Evolutionary conservation across 2,113 vertebrate species (phyloP), one percentile per base, ranked within the genome.

Genomic region (Maccullochella peelii): DNA sequence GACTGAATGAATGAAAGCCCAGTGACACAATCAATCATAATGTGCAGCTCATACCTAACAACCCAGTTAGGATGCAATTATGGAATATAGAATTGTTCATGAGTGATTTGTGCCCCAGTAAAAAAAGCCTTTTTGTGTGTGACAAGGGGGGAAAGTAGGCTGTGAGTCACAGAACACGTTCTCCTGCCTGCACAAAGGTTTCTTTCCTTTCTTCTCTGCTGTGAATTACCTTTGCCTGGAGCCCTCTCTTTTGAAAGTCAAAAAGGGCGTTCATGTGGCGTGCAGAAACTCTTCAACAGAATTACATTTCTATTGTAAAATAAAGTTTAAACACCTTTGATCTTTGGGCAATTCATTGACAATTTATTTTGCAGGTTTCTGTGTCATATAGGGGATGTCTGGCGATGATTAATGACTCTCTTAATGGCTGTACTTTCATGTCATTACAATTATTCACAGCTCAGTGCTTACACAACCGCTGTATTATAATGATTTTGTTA

Each of bases 231-330:
- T 88, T 80, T 84, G 86, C 88, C 78, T 84, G 75, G 47, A 90
- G 83, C 65, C 69, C 62, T 83, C 61, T 89, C 71, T 86, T 88
- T 89, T 89, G 82, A 89, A 92, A 91, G 88, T 90, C 77, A 91
- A 86, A 90, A 68, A 86, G 83, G 91, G 72, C 79, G 86, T 85
- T 91, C 76, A 86, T 90, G 61, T 67, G 18, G 23, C 38, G 5
- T 44, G n/a, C 12, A 76, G 71, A 80, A 65, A 77, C 67, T 59
- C 62, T 58, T 67, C 25, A 76, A 36, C 42, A 79, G 72, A 73
- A 68, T 67, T 59, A 30, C 40, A 52, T 78, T 69, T 73, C 25
- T 40, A 20, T 77, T 78, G 25, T 84, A 30, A 83, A 80, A 62
- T 70, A 30, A 38, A n/a, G 11, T 18, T 44, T 40, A 44, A 69